Base-by-base conservation (phyloP, 2,113 vertebrate species). In the Callorhinus ursinus region DNA sequence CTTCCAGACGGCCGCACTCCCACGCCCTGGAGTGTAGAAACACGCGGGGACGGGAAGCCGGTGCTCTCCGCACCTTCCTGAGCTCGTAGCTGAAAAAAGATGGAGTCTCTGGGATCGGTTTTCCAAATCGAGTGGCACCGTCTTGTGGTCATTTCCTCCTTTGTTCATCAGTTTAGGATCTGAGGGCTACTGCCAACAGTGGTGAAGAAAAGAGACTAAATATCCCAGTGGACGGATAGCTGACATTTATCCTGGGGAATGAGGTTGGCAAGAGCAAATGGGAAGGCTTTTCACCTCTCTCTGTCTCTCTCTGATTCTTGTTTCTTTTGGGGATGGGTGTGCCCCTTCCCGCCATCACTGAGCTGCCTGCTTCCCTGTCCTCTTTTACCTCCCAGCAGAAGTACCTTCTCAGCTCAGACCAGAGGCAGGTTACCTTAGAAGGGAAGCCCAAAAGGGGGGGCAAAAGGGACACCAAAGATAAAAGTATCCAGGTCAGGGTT, bases 1-100 rank as follows among this genome's bases (percentile, higher is more conserved):
- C 65, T 80, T 13, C 36, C 15, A 11, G 11, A 2, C 3, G n/a
- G 83, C 36, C 5, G 4, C 61, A 13, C 74, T 31, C 49, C 7
- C 69, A 7, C 8, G 24, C 13, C 26, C 67, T 81, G 72, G 42
- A 65, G 69, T 16, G 2, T 19, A 88, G 81, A 16, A 33, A 4
- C 7, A 22, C 0, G 7, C 22, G 0, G 57, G 55, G 76, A 46
- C 11, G 15, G 13, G 33, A 33, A 6, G 24, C 5, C 0, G 0
- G 46, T n/a, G 15, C 36, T 53, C 46, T 49, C 24, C 2, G 0
- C 2, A 65, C 46, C 14, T 71, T 19, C 53, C 36, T 24, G 31
- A 67, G 63, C n/a, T 69, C 33, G 1, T 67, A 8, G 2, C 39
- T 26, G 76, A 26, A 63, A 74, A 85, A 80, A 46, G 49, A 7